A percentile compares a stretch with the other conserved stretches of the same genome.
These are phyloP conservation scores for Ciconia boyciana DNA, from an alignment of 2,113 vertebrate genomes.

Conservation along the genomic window DNA sequence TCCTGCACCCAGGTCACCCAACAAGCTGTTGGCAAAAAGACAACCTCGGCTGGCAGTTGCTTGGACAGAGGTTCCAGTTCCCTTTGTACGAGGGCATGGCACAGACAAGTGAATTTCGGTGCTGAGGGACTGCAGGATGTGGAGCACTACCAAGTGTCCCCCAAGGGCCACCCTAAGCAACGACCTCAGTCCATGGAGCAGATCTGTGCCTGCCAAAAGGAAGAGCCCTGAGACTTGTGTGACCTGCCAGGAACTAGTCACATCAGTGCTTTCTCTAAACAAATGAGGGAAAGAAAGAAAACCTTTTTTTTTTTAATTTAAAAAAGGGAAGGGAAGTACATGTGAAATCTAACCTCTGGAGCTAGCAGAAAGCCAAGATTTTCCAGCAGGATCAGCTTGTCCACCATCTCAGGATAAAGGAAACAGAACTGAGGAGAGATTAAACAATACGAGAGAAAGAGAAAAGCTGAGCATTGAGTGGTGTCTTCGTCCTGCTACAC, in stretches of 20 bases:
- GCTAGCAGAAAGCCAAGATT: slow-evolving; percentile 73
- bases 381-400: slow-evolving; percentile 85
- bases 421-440: slow-evolving; percentile 78
- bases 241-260: neutral
- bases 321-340: neutral
- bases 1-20: neutral
- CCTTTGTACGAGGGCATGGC: neutral
- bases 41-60: neutral
- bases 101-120: neutral
- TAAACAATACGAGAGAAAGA: neutral
- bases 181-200: neutral
- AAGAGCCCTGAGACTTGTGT: neutral
- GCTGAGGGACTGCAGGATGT: neutral
- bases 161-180: neutral
- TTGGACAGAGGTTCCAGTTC: neutral
- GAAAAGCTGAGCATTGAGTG: neutral
- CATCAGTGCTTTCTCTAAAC: neutral
- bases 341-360: slow-evolving; percentile 38
- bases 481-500: neutral
- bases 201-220: neutral
- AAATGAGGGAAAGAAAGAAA: neutral
- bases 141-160: neutral
- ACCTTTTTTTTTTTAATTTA: neutral
- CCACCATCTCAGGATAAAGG: slow-evolving; percentile 89
- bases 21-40: neutral